Percentiles rank a stretch among this genome's conserved stretches.
Evolutionary conservation across 2,888 invertebrate genomes (phyloP).

Genomic region (Unio delphinus): DNA sequence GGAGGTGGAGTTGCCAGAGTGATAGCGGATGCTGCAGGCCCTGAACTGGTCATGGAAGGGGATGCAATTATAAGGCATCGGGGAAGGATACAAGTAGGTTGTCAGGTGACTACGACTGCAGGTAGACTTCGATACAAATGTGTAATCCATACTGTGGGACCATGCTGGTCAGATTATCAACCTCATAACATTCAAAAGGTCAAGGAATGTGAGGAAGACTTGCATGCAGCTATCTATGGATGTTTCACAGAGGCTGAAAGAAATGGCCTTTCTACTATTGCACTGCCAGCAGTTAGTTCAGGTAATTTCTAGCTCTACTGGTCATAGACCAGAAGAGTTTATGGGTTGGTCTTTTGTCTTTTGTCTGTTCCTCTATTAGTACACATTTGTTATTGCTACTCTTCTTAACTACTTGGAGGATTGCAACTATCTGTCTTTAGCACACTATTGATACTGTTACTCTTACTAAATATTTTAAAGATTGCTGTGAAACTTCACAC

Average conservation of each 20-base stretch:
- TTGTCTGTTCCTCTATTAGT: no score
- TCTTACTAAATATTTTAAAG: no score
- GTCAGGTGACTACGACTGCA: constrained; percentile 3
- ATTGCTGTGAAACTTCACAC: no score
- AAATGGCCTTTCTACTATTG: constrained; percentile 1
- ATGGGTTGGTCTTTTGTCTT: no score
- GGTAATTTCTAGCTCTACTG: constrained; percentile 3
- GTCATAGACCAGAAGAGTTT: no score
- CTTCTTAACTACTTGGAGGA: no score
- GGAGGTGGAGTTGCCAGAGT: constrained; percentile 7
- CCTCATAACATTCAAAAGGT: background rate
- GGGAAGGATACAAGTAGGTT: constrained; percentile 2
- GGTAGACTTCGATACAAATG: constrained; percentile 4
- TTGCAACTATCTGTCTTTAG: no score
- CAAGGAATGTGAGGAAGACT: background rate
- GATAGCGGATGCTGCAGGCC: constrained; percentile 11
- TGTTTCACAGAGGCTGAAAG: constrained; percentile 4
- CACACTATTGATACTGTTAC: no score
- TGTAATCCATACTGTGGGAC: constrained; percentile 15
- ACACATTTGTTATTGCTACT: no score
- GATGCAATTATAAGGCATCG: background rate
- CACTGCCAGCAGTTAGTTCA: constrained; percentile 14
- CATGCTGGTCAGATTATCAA: constrained; percentile 11
- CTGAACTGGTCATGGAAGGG: constrained; percentile 4
- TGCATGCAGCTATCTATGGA: background rate